Evolutionary conservation across 92 coral and sea anemone genomes (phyloP).

Genomic region (Palythoa grandis): DNA sequence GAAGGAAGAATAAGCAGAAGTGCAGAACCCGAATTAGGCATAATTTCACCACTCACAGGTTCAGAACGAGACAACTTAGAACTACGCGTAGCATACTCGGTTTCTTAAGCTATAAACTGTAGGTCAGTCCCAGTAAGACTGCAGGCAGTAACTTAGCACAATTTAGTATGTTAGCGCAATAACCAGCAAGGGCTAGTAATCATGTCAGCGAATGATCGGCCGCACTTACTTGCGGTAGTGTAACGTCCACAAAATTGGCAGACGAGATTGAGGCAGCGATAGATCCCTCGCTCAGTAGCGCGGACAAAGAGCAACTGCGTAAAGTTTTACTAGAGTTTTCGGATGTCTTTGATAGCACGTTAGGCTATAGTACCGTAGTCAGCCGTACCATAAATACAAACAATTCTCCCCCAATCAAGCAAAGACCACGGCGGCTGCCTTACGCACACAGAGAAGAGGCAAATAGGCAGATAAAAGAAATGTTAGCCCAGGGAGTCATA

Average conservation of each 20-base stretch:
- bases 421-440: constrained; percentile 30
- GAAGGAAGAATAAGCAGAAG: constrained; percentile 10
- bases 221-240: not conserved
- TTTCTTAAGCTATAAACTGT: too few species aligned
- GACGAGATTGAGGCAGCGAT: not conserved
- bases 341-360: constrained; percentile 8
- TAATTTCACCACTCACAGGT: too few species aligned
- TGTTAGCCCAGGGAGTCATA: constrained; percentile 22
- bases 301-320: constrained; percentile 9
- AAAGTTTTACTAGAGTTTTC: not conserved
- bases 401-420: constrained; percentile 34
- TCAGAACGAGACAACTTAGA: too few species aligned
- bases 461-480: not conserved
- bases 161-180: not conserved
- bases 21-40: not conserved
- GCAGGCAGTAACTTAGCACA: too few species aligned
- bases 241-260: not conserved
- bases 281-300: constrained; percentile 2
- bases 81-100: too few species aligned
- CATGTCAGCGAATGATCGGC: not conserved
- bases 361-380: not conserved
- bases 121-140: too few species aligned
- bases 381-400: constrained; percentile 6
- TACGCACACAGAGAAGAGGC: constrained; percentile 23
- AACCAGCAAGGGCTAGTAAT: not conserved